Evolutionary conservation across 2,888 invertebrate species (phyloP).

Genomic region (Caenorhabditis sp.): DNA sequence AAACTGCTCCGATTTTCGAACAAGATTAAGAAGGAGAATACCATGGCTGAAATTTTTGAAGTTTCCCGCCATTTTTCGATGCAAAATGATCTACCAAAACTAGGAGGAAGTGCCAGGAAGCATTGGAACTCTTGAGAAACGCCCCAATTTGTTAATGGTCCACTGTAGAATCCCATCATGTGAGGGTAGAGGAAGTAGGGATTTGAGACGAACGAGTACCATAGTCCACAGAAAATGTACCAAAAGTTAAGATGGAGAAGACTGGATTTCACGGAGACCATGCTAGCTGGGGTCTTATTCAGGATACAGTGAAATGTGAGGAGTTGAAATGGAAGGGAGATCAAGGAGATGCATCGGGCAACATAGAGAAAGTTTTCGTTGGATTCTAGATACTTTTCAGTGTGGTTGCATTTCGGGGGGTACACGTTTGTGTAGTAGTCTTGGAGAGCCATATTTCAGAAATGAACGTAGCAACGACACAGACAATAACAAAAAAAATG

Average conservation of each 20-base stretch:
- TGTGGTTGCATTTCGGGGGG: neutral
- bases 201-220: neutral
- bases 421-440: neutral
- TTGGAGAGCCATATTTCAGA: neutral
- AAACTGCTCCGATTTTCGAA: neutral
- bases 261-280: neutral
- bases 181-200: neutral
- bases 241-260: neutral
- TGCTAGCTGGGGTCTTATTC: neutral
- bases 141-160: neutral
- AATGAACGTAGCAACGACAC: no score
- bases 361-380: neutral
- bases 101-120: neutral
- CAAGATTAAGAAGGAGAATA: neutral
- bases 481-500: no score
- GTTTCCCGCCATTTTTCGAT: neutral
- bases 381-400: neutral
- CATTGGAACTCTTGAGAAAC: neutral
- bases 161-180: neutral
- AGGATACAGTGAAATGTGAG: constrained; percentile 1
- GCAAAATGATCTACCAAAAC: neutral
- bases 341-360: neutral
- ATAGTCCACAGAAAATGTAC: neutral
- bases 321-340: neutral
- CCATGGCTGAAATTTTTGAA: neutral